Evolutionary conservation across 2,797 vertebrate species (phyloP), one percentile per base, ranked within the genome.

Genomic region (Sebastiscus tertius): DNA sequence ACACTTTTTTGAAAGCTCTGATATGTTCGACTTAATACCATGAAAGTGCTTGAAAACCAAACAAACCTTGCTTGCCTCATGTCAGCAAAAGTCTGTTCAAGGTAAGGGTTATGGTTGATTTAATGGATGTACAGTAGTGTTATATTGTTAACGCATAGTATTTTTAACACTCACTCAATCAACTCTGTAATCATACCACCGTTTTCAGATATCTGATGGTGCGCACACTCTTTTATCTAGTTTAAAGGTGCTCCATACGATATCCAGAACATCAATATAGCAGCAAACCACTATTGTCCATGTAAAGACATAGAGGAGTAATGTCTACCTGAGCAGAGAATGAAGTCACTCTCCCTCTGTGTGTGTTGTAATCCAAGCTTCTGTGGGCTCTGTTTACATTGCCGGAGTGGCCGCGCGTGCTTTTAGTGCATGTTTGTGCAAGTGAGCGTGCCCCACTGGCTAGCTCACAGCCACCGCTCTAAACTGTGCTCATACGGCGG

Each of bases 381-480:
- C 42, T 46, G 16, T 8, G 42, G 16, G 42, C 7, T 46, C 2
- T 46, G 42, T 18, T 46, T 0, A 46, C 42, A 18, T 46, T 46
- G 0, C 14, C 42, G 16, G 16, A 46, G 14, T 46, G 6, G 16
- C 14, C 1, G 7, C 16, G 42, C 42, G 1, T 46, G 42, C 42
- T 0, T 46, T 46, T 46, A 46, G 16, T 46, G 42, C 16, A 18
- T 46, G 42, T 46, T 46, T 16, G 16, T 18, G 16, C 42, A 46
- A 18, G 16, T 4, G 42, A 46, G 42, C 42, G 6, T 18, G 42
- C 6, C 0, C 42, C 6, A 46, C 14, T 46, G 42, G 16, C 42
- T 18, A 46, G 42, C 1, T 0, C 42, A 46, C 42, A 18, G 42
- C 42, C 16, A 46, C 42, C 0, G 3, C 42, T 46, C 42, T 46